Evolutionary conservation across 2,888 invertebrate species (phyloP).

Genomic region (Xanthorhoe spadicearia): DNA sequence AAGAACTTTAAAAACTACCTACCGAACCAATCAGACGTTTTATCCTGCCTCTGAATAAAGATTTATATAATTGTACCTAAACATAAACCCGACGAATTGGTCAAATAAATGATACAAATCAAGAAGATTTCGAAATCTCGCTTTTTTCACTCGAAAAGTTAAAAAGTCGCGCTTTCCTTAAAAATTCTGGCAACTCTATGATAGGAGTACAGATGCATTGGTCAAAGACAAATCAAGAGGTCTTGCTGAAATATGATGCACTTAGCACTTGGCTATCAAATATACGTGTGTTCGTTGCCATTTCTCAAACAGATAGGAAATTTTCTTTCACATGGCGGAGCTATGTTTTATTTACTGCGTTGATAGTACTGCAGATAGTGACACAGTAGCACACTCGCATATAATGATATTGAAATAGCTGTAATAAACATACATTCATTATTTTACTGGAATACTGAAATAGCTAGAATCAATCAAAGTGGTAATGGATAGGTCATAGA

Average conservation of each 20-base stretch:
- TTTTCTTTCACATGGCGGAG: conserved; percentile 34
- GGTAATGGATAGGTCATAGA: not conserved
- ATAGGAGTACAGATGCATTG: not conserved
- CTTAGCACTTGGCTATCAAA: conserved; percentile 51
- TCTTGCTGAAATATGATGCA: conserved; percentile 53
- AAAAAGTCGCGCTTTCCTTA: no score
- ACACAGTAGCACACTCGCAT: not conserved
- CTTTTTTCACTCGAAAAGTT: no score
- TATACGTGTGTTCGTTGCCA: conserved; percentile 43
- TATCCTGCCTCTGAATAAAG: no score
- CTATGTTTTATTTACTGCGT: conserved; percentile 32
- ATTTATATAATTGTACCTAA: no score
- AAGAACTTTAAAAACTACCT: no score
- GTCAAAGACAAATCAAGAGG: conserved; percentile 33
- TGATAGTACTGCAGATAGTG: not conserved
- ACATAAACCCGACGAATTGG: no score
- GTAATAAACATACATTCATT: no score
- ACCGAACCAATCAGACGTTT: no score
- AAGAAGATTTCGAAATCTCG: no score
- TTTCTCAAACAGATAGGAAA: conserved; percentile 50
- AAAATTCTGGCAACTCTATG: no score
- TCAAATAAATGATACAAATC: no score
- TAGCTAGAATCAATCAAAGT: not conserved
- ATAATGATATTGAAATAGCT: no score
- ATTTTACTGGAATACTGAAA: not conserved